phyloP scores from a whole-genome alignment of 2,113 vertebrate genomes.

The Promerops cafer region DNA sequence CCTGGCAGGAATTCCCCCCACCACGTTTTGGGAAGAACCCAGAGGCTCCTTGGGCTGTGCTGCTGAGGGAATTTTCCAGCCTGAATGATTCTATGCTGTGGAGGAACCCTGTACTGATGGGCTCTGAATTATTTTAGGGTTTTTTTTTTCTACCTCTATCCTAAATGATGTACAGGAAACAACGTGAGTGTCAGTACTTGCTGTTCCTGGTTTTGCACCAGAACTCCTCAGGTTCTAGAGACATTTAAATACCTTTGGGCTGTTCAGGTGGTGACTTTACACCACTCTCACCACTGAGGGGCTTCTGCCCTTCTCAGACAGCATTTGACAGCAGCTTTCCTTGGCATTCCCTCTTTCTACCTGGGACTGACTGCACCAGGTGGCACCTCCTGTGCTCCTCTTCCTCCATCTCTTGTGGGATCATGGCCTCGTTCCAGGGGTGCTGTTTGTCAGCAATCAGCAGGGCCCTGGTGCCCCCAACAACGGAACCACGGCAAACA shows the following conservation, averaged over 20 bases:
- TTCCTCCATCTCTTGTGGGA: background rate
- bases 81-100: background rate
- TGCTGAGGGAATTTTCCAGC: background rate
- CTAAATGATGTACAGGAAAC: background rate
- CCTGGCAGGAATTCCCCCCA: background rate
- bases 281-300: background rate
- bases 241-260: background rate
- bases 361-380: background rate
- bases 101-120: fast-evolving
- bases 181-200: fast-evolving
- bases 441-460: background rate
- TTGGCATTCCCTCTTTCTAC: background rate
- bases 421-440: background rate
- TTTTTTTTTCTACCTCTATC: background rate
- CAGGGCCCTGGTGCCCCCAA: background rate
- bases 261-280: background rate
- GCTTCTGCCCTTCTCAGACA: background rate
- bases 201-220: background rate
- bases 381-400: background rate
- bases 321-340: background rate
- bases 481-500: background rate
- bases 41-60: no score
- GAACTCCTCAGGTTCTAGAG: background rate
- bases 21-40: fast-evolving
- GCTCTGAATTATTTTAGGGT: background rate